Evolutionary conservation across 1,140 invertebrate species (phyloP).

Genomic region (Drosophila triauraria): DNA sequence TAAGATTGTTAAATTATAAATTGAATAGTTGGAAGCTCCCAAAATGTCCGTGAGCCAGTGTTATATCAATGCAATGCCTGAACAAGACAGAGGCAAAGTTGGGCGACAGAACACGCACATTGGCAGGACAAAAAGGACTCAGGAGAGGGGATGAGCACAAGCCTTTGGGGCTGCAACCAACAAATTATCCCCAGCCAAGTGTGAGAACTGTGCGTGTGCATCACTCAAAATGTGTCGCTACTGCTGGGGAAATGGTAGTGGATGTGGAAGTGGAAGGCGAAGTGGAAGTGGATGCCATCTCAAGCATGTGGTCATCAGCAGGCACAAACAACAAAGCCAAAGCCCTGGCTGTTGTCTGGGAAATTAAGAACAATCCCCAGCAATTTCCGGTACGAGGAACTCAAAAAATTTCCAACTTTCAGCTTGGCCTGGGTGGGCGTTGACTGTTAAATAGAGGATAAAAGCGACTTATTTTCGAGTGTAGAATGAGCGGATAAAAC

Average conservation of each 20-base stretch:
- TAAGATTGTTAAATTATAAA: not conserved
- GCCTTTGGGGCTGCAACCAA: slow-evolving; percentile 62
- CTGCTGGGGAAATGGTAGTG: slow-evolving; percentile 32
- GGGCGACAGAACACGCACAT: slow-evolving; percentile 32
- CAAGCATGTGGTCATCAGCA: slow-evolving; percentile 74
- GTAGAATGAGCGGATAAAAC: slow-evolving; percentile 50
- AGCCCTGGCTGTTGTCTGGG: slow-evolving; percentile 68
- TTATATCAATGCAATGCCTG: slow-evolving; percentile 38
- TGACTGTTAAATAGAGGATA: slow-evolving; percentile 57
- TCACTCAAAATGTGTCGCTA: slow-evolving; percentile 73
- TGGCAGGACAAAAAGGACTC: slow-evolving; percentile 43
- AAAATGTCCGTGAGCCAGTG: not conserved
- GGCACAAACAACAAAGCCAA: slow-evolving; percentile 43
- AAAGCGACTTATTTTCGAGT: slow-evolving; percentile 55
- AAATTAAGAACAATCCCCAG: slow-evolving; percentile 82
- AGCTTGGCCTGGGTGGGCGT: not conserved
- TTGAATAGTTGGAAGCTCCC: not conserved
- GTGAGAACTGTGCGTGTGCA: slow-evolving; percentile 73
- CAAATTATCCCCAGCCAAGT: slow-evolving; percentile 69
- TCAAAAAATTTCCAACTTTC: slow-evolving; percentile 72
- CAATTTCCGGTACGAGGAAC: slow-evolving; percentile 79
- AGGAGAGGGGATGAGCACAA: slow-evolving; percentile 25
- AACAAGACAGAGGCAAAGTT: slow-evolving; percentile 9
- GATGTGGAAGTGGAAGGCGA: slow-evolving; percentile 29
- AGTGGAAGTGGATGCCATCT: slow-evolving; percentile 63